A percentile compares a stretch with the other conserved stretches of the same genome.
These are phyloP conservation scores for Achroia grisella DNA, from an alignment of 1,140 invertebrate genomes.

Conservation along the genomic window DNA sequence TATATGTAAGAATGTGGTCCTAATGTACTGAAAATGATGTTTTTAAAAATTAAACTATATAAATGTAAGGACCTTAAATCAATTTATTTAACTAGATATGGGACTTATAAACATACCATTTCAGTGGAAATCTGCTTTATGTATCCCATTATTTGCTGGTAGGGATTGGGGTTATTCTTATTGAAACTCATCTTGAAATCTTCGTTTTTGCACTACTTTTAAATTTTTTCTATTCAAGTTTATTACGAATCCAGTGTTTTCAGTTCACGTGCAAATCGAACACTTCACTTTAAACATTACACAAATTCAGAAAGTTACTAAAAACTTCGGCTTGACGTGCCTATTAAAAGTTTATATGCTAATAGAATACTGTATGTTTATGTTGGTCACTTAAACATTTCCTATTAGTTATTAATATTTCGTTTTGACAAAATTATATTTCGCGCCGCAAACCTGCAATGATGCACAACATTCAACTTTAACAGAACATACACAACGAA, in stretches of 20 bases:
- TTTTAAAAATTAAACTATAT: no score
- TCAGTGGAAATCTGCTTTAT: slow-evolving; percentile 67
- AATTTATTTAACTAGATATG: no score
- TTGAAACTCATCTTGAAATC: slow-evolving; percentile 69
- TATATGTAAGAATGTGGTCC: no score
- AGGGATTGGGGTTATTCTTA: slow-evolving; percentile 64
- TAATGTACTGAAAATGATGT: no score
- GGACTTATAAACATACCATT: slow-evolving; percentile 52
- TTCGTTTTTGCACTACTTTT: slow-evolving; percentile 12
- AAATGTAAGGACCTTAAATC: no score
- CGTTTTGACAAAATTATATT: slow-evolving; percentile 33
- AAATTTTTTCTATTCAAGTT: slow-evolving; percentile 12
- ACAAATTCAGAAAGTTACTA: no score
- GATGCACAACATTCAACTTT: slow-evolving; percentile 58
- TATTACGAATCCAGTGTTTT: slow-evolving; percentile 56
- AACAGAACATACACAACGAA: slow-evolving; percentile 28
- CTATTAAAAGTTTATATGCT: no score
- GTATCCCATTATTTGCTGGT: slow-evolving; percentile 69
- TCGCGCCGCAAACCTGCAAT: slow-evolving; percentile 44
- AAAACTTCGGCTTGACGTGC: no score
- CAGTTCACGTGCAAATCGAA: slow-evolving; percentile 32
- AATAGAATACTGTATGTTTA: no score
- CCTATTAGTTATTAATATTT: slow-evolving; percentile 9
- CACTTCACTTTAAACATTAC: slow-evolving; percentile 32
- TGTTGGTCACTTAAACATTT: slow-evolving; percentile 2